Evolutionary conservation across 2,797 vertebrate species (phyloP).

Genomic region (Triplophysa yarkandensis): DNA sequence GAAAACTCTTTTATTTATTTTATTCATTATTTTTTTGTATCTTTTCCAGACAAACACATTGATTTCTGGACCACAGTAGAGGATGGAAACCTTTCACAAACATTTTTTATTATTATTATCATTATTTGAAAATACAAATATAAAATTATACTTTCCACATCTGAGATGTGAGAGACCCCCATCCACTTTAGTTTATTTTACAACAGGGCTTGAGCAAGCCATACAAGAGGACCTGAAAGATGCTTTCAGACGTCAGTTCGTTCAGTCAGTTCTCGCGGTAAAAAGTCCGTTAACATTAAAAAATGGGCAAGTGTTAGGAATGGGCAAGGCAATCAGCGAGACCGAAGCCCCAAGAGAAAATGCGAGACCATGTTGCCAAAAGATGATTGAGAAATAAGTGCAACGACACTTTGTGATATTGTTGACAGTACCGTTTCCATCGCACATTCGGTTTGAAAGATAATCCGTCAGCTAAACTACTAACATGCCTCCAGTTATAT

Average conservation of each 20-base stretch:
- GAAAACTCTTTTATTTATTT: constrained; percentile 89
- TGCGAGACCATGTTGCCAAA: constrained; percentile 39
- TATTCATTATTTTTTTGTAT: constrained; percentile 70
- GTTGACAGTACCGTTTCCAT: constrained; percentile 27
- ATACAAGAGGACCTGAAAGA: constrained; percentile 93
- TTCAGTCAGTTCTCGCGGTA: constrained; percentile 67
- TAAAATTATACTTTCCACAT: constrained; percentile 98
- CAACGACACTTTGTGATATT: constrained; percentile 38
- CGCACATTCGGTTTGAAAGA: constrained; percentile 7
- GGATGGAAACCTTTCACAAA: constrained; percentile 97
- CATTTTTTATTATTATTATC: constrained; percentile 80
- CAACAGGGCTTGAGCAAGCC: constrained; percentile 92
- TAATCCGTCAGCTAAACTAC: constrained; percentile 35
- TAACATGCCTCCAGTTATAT: constrained; percentile 8
- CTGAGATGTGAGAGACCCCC: constrained; percentile 95
- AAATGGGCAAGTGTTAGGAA: constrained; percentile 72
- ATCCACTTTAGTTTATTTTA: constrained; percentile 87
- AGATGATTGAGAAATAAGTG: constrained; percentile 42
- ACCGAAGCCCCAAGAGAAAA: constrained; percentile 44
- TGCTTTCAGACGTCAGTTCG: constrained; percentile 75
- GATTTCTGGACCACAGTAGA: constrained; percentile 96
- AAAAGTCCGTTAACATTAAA: constrained; percentile 70
- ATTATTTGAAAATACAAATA: constrained; percentile 94
- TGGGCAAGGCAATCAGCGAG: constrained; percentile 67
- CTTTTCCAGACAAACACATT: constrained; percentile 93